Base-by-base conservation (phyloP, 2,888 invertebrate genomes). In the Ormyrus labotus region DNA sequence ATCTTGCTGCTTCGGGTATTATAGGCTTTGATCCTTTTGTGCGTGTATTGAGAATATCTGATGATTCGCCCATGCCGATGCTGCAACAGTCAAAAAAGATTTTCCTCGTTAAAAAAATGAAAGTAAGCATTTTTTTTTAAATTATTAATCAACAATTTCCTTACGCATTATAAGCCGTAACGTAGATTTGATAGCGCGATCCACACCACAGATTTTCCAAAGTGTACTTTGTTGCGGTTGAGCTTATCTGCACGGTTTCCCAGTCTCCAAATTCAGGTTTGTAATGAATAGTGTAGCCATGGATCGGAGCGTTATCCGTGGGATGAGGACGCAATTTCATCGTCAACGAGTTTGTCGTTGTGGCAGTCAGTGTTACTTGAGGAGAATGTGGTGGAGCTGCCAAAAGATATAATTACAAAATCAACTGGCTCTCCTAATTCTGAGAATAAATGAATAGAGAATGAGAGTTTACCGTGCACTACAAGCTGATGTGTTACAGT, bases 181-280 rank as follows among this genome's bases (percentile, higher is more conserved):
- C 96, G 89, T 97, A 97, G 84, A 98, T 95, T 90, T 98, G 97
- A 91, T 98, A 98, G 89, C 96, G 93, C 11, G 98, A 97, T 84
- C 98, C 98, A 90, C 98, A 98, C 91, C 96, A 95, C 81, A 98
- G 92, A 89, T 95, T 96, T 87, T 97, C 97, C 84, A 98, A 93
- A 34, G 96, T 96, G 90, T 96, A 96, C 73, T 96, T 96, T 86
- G 95, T 95, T 50, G 95, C 95, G 85, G 94, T 95, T 84, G 95
- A 94, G 53, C 95, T 93, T 77, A 94, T 95, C 92, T 96, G 96
- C 80, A 95, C 94, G 8, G 96, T 96, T 91, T 96, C 96, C 97
- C 97, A 98, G 88, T 97, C 97, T 19, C 97, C 97, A 88, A 97
- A 98, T 91, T 98, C 98, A 76, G 97, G 97, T 89, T 98, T 98